Conservation (phyloP, 2,797 vertebrate species). For the Toxotes lorentzi region DNA sequence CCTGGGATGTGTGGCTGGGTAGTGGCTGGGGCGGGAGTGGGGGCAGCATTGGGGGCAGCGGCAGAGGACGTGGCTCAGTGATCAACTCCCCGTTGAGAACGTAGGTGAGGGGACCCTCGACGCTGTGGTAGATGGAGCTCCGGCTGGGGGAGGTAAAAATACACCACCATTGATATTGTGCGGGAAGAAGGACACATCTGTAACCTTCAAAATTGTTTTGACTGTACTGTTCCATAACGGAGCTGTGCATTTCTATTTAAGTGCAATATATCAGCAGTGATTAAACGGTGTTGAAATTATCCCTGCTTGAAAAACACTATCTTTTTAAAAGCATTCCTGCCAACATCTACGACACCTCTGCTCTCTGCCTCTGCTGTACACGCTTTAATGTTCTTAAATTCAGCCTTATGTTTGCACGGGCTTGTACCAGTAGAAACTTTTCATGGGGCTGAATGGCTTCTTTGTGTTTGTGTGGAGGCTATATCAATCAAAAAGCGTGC, state of each 20-base stretch:
- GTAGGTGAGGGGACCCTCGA: conserved; percentile 93
- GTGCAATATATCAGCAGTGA: background rate
- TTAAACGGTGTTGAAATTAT: background rate
- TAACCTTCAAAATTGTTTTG: background rate
- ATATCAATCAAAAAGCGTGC: conserved; percentile 49
- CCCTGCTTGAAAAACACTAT: no score
- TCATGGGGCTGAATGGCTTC: conserved; percentile 41
- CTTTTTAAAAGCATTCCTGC: background rate
- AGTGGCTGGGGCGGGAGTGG: conserved; percentile 86
- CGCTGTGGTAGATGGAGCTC: conserved; percentile 96
- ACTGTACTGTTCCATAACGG: background rate
- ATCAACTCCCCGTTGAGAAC: conserved; percentile 88
- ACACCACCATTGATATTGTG: background rate
- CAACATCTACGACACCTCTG: background rate
- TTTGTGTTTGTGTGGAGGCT: conserved; percentile 39
- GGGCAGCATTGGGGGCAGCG: conserved; percentile 84
- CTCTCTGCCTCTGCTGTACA: background rate
- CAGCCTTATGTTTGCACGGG: background rate
- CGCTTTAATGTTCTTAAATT: background rate
- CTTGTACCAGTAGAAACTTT: conserved; percentile 19
- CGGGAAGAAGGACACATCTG: background rate
- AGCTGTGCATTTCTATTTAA: background rate
- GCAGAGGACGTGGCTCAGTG: conserved; percentile 88
- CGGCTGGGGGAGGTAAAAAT: conserved; percentile 77
- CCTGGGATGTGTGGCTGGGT: conserved; percentile 94